Base-by-base conservation (phyloP, 2,797 vertebrate species). In the Triplophysa yarkandensis region DNA sequence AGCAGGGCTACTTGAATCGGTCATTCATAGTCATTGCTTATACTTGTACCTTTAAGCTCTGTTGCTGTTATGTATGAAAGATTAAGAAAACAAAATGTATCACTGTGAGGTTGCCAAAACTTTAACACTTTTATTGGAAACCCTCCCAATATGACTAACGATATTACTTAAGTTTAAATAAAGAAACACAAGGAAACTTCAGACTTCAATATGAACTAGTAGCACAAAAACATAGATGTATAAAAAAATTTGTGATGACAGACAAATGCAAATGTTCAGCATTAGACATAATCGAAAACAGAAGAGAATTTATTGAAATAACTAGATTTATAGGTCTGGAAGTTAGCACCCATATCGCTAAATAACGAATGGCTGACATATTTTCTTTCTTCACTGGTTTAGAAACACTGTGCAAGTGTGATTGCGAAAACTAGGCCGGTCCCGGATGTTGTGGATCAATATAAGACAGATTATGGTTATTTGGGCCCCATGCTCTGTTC, bases 401-500 rank as follows among this genome's bases (percentile, higher is more conserved):
- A 93, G 92, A 93, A 93, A 88, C 92, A 93, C 83, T 93, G 92
- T 77, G 92, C 92, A 73, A 93, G 91, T 76, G 92, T 93, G 58
- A 88, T 93, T 48, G 90, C 92, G 32, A 93, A 93, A 85, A 91
- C 92, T n/a, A 87, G 91, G 43, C 85, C 90, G 9, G 87, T 87
- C 74, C 92, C 92, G 0, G 95, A 97, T 85, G 90, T 83, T 43
- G 89, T 93, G 79, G 96, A 98, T 34, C 92, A 94, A 75, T 98
- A 96, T 77, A 91, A 94, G 46, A 77, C 83, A 0, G 95, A 98
- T 78, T 98, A 93, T 0, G 95, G 95, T 13, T 94, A 93, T 82
- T 91, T 98, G 0, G 96, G 95, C 1, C 88, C 94, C 16, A 92
- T 95, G 82, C 92, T 97, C 11, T 97, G 95, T 75, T 93, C 94